Percentiles rank a stretch among this genome's conserved stretches.
These are phyloP conservation scores for Brachypalpus laphriformis DNA, from an alignment of 2,888 invertebrate species.

Conservation along the genomic window DNA sequence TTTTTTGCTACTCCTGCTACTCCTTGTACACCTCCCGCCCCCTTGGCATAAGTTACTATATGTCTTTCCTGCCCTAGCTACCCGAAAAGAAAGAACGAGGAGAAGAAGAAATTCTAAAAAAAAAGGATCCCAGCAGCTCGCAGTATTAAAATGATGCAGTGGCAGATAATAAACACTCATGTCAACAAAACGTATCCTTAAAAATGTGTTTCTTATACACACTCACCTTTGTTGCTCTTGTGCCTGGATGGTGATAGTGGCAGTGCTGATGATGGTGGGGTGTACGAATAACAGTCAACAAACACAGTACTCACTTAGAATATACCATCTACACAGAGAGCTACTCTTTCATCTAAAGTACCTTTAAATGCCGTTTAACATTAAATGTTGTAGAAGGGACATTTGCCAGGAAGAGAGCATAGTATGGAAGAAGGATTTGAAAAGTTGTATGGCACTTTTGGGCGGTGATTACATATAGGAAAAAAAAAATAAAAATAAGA, in stretches of 20 bases:
- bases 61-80: background rate
- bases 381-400: slow-evolving; percentile 38
- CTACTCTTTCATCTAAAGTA: slow-evolving; percentile 68
- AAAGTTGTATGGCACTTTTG: slow-evolving; percentile 50
- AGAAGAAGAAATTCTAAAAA: slow-evolving; percentile 13
- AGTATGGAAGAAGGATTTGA: slow-evolving; percentile 32
- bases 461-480: slow-evolving; percentile 51
- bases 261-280: slow-evolving; percentile 25
- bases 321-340: slow-evolving; percentile 40
- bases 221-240: slow-evolving; percentile 46
- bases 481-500: background rate
- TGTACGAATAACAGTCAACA: slow-evolving; percentile 62
- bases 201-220: slow-evolving; percentile 71
- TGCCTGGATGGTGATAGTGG: slow-evolving; percentile 27
- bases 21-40: background rate
- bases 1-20: background rate
- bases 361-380: slow-evolving; percentile 71
- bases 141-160: slow-evolving; percentile 73
- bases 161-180: slow-evolving; percentile 74
- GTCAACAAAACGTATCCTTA: slow-evolving; percentile 75
- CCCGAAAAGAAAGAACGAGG: slow-evolving; percentile 10
- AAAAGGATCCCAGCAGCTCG: slow-evolving; percentile 40
- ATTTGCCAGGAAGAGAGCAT: background rate
- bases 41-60: background rate
- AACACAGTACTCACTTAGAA: slow-evolving; percentile 50